phyloP scores from a whole-genome alignment of 1,140 invertebrate genomes.

The Zaprionus capensis region DNA sequence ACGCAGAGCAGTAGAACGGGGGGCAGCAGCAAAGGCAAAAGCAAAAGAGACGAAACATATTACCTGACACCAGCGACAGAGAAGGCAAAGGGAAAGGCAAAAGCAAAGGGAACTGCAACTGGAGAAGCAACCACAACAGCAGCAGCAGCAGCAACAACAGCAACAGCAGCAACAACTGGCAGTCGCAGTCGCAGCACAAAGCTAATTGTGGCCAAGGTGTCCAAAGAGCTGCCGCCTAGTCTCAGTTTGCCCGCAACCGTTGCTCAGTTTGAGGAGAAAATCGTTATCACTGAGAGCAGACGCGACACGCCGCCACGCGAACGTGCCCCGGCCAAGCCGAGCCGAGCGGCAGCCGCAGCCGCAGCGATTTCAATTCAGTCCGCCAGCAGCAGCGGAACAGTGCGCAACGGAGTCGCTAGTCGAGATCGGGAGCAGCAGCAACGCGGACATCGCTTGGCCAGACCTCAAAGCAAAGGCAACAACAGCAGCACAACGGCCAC shows the following conservation, averaged over 20 bases:
- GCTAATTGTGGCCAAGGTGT: constrained; percentile 66
- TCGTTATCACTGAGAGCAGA: constrained; percentile 79
- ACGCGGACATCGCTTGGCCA: constrained; percentile 61
- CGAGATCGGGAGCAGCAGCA: constrained; percentile 56
- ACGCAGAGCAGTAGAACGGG: constrained; percentile 5
- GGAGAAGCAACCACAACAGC: constrained; percentile 13
- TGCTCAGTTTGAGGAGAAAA: constrained; percentile 56
- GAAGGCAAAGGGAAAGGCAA: neutral
- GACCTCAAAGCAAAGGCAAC: neutral
- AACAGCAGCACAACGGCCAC: constrained; percentile 56
- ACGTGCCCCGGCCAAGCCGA: constrained; percentile 79
- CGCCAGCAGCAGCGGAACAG: constrained; percentile 41
- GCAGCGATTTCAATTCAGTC: constrained; percentile 21
- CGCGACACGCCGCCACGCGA: constrained; percentile 78
- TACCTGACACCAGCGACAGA: constrained; percentile 63
- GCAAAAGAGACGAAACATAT: constrained; percentile 67
- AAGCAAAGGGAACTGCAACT: constrained; percentile 12
- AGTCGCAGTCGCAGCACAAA: constrained; percentile 66
- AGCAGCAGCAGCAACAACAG: constrained; percentile 32
- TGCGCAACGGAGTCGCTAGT: constrained; percentile 13
- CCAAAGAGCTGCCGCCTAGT: constrained; percentile 39
- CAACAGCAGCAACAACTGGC: constrained; percentile 52
- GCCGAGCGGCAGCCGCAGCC: constrained; percentile 47
- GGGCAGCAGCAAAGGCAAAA: constrained; percentile 40
- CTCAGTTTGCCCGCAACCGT: neutral